phyloP scores from a whole-genome alignment of 2,888 invertebrate species.

The Taenaris catops region DNA sequence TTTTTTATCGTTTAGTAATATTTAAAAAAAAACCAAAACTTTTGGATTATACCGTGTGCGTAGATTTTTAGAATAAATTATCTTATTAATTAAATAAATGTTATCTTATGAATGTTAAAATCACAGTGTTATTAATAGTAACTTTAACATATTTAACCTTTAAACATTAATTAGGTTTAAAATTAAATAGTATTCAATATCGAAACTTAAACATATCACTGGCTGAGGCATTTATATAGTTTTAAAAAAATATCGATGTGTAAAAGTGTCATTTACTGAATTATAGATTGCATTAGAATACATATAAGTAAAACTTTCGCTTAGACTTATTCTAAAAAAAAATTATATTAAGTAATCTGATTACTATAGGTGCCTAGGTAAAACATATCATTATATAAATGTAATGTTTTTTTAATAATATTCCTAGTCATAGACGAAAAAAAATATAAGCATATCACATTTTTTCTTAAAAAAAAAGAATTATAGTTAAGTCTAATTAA shows the following conservation, averaged over 20 bases:
- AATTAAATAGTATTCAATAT: constrained; percentile 54
- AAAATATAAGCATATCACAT: constrained; percentile 32
- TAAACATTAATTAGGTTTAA: constrained; percentile 46
- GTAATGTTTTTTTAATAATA: constrained; percentile 28
- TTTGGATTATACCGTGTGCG: constrained; percentile 20
- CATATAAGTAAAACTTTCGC: constrained; percentile 27
- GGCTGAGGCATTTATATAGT: constrained; percentile 77
- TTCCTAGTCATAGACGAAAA: constrained; percentile 25
- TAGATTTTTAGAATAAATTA: constrained; percentile 31
- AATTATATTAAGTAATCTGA: constrained; percentile 24
- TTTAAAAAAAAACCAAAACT: constrained; percentile 22
- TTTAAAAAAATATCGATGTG: constrained; percentile 54
- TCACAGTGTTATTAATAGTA: constrained; percentile 15
- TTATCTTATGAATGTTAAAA: constrained; percentile 36
- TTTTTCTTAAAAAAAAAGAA: constrained; percentile 30
- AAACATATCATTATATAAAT: constrained; percentile 53
- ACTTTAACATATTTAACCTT: constrained; percentile 56
- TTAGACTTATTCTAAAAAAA: constrained; percentile 24
- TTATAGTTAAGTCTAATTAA: constrained; percentile 41
- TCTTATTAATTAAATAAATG: constrained; percentile 34
- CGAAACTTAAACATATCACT: constrained; percentile 73
- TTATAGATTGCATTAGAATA: constrained; percentile 9
- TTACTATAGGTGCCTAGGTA: constrained; percentile 58
- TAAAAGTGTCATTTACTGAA: constrained; percentile 29
- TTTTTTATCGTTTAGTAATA: constrained; percentile 41